A percentile compares a stretch with the other conserved stretches of the same genome.
These are phyloP conservation scores for Hystrix brachyura DNA, from an alignment of 2,113 vertebrate genomes.

Conservation along the genomic window DNA sequence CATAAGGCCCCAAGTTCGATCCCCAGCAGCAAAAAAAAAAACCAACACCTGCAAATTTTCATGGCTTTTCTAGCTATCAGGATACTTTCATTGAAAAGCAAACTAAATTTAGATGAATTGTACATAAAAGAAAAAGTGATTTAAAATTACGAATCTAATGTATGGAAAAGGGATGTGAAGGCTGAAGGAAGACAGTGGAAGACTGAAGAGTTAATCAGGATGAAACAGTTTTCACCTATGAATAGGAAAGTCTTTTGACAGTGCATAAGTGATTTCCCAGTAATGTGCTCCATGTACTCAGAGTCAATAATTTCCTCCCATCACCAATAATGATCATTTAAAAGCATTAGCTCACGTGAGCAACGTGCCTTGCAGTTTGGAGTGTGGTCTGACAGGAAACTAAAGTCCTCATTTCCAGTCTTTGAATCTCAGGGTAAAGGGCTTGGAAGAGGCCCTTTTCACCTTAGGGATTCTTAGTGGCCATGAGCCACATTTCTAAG, in stretches of 20 bases:
- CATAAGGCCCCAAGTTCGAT: too few species aligned
- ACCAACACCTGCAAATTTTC: neutral
- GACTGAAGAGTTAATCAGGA: conserved; percentile 51
- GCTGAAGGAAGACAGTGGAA: neutral
- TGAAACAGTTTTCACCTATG: neutral
- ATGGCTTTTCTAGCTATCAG: neutral
- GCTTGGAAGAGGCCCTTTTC: neutral
- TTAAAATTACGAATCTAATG: neutral
- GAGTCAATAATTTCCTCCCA: conserved; percentile 75
- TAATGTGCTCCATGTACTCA: conserved; percentile 45
- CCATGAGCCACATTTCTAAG: neutral
- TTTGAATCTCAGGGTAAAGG: conserved; percentile 38
- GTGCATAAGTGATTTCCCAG: conserved; percentile 68
- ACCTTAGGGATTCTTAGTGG: neutral
- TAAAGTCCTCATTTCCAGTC: neutral
- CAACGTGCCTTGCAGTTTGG: neutral
- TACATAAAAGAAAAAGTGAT: neutral
- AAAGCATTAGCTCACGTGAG: conserved; percentile 72
- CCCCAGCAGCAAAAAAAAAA: too few species aligned
- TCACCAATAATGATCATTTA: conserved; percentile 74
- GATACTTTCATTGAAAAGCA: conserved; percentile 26
- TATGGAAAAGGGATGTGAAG: neutral
- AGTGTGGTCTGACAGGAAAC: conserved; percentile 46
- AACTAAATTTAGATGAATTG: neutral
- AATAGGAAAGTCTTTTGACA: conserved; percentile 62